Base-by-base conservation (phyloP, 1,140 invertebrate genomes). In the Drosophila pseudoobscura region DNA sequence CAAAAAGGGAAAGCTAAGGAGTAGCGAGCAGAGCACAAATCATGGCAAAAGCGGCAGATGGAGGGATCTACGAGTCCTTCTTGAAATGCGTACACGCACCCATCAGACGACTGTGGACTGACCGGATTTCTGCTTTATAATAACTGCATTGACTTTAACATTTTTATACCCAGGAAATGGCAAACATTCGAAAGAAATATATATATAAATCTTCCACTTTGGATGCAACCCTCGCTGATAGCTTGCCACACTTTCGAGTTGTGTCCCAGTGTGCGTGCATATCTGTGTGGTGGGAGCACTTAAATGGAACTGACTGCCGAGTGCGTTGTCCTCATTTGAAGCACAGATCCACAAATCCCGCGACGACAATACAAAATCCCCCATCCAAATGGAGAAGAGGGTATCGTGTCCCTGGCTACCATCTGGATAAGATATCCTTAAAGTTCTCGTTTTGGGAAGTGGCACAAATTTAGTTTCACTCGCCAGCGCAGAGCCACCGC, bases 321-420 rank as follows among this genome's bases (percentile, higher is more conserved):
- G 77, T 71, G 70, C 78, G 78, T 71, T 87, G 82, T 87, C 82
- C 82, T 72, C 74, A 87, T 82, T 78, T 65, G 65, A 72, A 63
- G 53, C 82, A 72, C 74, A 58, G 75, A 35, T 62, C 58, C 77
- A 70, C 74, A 85, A 85, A 87, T 80, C 77, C 65, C 75, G 69
- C 74, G 57, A 82, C 82, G 75, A 87, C 78, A 87, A 87, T 82
- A 62, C 70, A 78, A 75, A 59, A 24, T 8, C 49, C 8, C 53
- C 47, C 49, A 0, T 46, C 8, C 9, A 35, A 58, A 52, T 73
- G 66, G 74, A 24, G 24, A 24, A 17, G 17, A 24, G 58, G 39
- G 52, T 44, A 5, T 51, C n/a, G 24, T 63, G 22, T 54, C 0
- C 35, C 22, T 46, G 45, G 50, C 22, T 57, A 22, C 24, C 53